A percentile compares a stretch with the other conserved stretches of the same genome.
Conservation (phyloP, 2,113 vertebrate genomes). For the Marcusenius ussheri region DNA sequence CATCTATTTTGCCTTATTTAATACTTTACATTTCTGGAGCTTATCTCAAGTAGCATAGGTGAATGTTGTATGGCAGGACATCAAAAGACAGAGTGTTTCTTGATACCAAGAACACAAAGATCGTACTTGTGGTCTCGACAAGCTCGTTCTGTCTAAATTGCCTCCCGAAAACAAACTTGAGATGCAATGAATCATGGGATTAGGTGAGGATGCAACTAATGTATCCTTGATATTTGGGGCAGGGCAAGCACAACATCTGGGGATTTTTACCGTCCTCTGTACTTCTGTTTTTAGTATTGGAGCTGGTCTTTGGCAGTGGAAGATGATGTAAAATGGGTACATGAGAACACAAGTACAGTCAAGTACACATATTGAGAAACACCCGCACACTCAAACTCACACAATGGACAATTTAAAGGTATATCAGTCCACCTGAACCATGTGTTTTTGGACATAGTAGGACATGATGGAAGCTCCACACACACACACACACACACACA, state of each 20-base stretch:
- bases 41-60: background rate
- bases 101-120: no score
- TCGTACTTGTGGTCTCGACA: no score
- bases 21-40: background rate
- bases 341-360: background rate
- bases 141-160: background rate
- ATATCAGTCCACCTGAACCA: background rate
- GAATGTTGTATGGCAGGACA: background rate
- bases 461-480: background rate
- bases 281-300: background rate
- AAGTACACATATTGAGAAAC: background rate
- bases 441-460: background rate
- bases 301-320: background rate
- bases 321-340: background rate
- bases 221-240: background rate
- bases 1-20: background rate
- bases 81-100: background rate
- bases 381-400: background rate
- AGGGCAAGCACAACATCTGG: background rate
- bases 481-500: background rate
- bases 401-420: background rate
- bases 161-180: background rate
- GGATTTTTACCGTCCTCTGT: background rate
- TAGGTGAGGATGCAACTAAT: background rate
- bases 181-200: background rate